Evolutionary conservation across 2,797 vertebrate genomes (phyloP), one percentile per base, ranked within the genome.

Genomic region (Gadopsis marmoratus): DNA sequence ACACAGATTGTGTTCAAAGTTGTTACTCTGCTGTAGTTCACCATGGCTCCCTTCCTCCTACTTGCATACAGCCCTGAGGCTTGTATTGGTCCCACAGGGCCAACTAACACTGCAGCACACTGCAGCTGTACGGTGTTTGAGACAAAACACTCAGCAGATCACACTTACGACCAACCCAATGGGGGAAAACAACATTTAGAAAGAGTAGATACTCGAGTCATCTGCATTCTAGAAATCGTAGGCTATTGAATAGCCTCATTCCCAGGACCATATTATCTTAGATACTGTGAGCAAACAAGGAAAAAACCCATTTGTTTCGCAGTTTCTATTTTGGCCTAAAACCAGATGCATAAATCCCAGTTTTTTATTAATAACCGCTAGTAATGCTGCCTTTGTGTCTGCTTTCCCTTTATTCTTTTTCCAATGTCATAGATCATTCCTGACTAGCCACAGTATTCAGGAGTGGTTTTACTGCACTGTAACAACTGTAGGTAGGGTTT

Each of bases 81-180:
- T 65, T 78, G 66, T 51, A 48, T 64, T 41, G 75, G 84, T 90
- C 88, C 88, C 86, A 81, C 69, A 84, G 87, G 84, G 86, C 88
- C 87, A 75, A 73, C 75, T 87, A 81, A 81, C 80, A 87, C 91
- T 92, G 91, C 89, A 89, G 90, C 85, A 90, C 85, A 85, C 89
- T 92, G 92, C 88, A 86, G 83, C 74, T 71, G 39, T 47, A 83
- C 50, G 56, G 77, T 39, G 75, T 71, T 62, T 37, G 66, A 80
- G 71, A 83, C 62, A 48, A 79, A 89, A 86, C 86, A 88, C 79
- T 90, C 82, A 76, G 79, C 83, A 84, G 35, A 87, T 86, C 61
- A 82, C 63, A 83, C 47, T 62, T 14, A 83, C 8, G 12, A 66
- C 71, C 33, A 73, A 48, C 41, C 35, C 19, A 37, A 53, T 17